Evolutionary conservation across 2,113 vertebrate genomes (phyloP), one percentile per base, ranked within the genome.

Genomic region (Orthonyx spaldingii): DNA sequence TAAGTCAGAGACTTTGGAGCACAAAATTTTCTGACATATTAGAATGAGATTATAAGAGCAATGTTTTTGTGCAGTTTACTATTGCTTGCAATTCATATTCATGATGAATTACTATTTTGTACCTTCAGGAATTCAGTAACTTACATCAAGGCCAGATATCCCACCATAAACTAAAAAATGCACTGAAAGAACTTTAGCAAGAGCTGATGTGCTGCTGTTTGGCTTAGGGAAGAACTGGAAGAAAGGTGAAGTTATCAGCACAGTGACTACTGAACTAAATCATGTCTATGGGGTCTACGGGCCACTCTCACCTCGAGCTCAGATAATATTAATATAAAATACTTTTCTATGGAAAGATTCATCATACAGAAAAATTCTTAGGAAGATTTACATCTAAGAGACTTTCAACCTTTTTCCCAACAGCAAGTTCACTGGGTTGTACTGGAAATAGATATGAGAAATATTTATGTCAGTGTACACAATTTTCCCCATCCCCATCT

Each of bases 11-110:
- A 28, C 8, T 53, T 35, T 30, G 81, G 39, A 89, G 41, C 4
- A 53, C 26, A 79, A 53, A 13, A 15, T 71, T 87, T 81, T 78
- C 18, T 50, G 50, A 5, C 11, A 47, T 24, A 52, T 76, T 57
- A 41, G 27, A 30, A 72, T 49, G 19, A 90, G 46, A 75, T 78
- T 76, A n/a, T 70, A 84, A 63, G 1, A 91, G 8, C 4, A 61
- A 74, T 49, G 15, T 28, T 75, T 75, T 44, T 83, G 50, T 84
- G 75, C 60, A 72, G 18, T 64, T 87, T 60, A 16, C 65, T 93
- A 33, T 86, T 96, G 59, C 64, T 97, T 96, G 88, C 35, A 93
- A 72, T 84, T 75, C 22, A 81, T 79, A 77, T 84, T 94, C 65
- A 55, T 89, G 80, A 90, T 35, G 44, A 94, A 85, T 86, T 86